Evolutionary conservation across 2,797 vertebrate genomes (phyloP), one percentile per base, ranked within the genome.

Genomic region (Acomys russatus): DNA sequence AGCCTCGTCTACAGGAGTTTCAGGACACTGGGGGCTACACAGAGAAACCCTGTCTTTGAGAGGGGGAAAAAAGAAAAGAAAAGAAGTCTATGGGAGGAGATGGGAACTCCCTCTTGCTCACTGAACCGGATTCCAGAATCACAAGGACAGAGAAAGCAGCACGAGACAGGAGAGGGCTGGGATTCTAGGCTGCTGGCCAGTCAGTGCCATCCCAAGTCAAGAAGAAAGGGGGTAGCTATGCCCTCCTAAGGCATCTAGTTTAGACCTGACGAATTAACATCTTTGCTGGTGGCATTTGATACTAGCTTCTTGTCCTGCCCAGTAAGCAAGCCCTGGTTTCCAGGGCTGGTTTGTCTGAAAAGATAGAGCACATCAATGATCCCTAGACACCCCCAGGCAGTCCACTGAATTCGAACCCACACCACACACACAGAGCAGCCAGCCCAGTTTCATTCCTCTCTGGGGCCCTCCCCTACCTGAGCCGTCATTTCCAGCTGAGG

Each of bases 301-400:
- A 85, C 33, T 49, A 87, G 25, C 28, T 92, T 86, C 51, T 90
- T 49, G 51, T n/a, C 63, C 35, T 63, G 30, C 68, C 63, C 90
- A 61, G 33, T 82, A 73, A 12, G 70, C 51, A 80, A 95, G 68
- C 14, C 33, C 82, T 73, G 22, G 35, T 94, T 96, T 90, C 85
- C 61, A 90, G 94, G 88, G 71, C 66, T 61, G 44, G 49, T 49
- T 94, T 71, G 49, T 78, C 20, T 63, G 68, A 90, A 92, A 79
- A 95, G 84, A 88, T 35, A 86, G 85, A 96, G 92, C 79, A 83
- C 17, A 76, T 84, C 78, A 51, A 44, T 86, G 25, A 59, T 38
- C 91, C 90, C 35, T 91, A 38, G 94, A 84, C 64, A 61, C 63
- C 71, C 30, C 22, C 51, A 83, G 90, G 70, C 63, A 33, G 7